Percentiles rank a stretch among this genome's conserved stretches.
Conservation (phyloP, 2,113 vertebrate genomes). For the Strix aluco region DNA sequence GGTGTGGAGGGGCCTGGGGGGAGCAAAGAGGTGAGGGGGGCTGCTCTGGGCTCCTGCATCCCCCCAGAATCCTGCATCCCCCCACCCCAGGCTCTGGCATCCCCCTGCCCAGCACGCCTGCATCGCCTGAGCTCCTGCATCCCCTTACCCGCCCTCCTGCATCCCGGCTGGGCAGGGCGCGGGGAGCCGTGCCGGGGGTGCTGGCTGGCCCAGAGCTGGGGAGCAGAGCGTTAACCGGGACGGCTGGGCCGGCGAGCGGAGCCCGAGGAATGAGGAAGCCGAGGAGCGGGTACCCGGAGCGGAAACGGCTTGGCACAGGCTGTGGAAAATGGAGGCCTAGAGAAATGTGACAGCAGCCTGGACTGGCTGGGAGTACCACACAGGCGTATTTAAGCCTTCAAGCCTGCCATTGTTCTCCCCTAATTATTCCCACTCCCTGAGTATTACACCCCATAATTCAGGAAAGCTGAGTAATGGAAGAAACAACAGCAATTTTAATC, state of each 20-base stretch:
- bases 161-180: accelerated
- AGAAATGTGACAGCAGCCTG: constrained; percentile 60
- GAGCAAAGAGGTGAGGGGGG: accelerated
- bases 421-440: constrained; percentile 74
- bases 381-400: constrained; percentile 61
- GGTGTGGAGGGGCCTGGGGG: neutral
- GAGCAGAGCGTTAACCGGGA: neutral
- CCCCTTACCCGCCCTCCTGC: neutral
- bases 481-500: constrained; percentile 75
- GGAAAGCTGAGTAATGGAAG: constrained; percentile 77
- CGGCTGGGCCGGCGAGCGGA: neutral
- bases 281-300: neutral
- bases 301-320: constrained; percentile 42
- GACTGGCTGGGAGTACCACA: constrained; percentile 48
- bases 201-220: neutral
- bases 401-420: constrained; percentile 70
- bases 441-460: constrained; percentile 78
- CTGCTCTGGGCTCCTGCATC: neutral
- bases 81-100: neutral
- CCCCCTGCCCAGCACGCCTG: neutral
- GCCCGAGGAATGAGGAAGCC: constrained; percentile 49
- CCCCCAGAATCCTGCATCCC: neutral
- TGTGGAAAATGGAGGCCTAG: constrained; percentile 58
- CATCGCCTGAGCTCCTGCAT: neutral
- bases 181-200: accelerated